These are phyloP conservation scores for Rhinopomastus cyanomelas DNA, from an alignment of 2,113 vertebrate species.

Conservation along the genomic window DNA sequence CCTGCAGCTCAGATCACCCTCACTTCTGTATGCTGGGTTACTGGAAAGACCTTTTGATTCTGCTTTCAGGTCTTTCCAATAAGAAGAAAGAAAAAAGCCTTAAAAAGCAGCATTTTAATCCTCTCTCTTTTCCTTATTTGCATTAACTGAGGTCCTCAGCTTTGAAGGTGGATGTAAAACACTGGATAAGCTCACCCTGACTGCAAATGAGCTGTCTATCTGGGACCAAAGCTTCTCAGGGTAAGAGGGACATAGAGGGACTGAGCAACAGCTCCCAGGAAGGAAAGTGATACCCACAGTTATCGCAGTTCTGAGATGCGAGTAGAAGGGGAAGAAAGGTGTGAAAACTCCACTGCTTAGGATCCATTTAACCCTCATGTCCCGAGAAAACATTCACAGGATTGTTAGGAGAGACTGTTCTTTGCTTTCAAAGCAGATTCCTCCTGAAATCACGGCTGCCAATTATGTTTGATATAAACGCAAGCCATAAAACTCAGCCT, in stretches of 20 bases:
- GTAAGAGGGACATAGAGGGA: neutral
- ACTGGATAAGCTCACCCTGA: neutral
- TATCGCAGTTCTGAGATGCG: neutral
- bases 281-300: neutral
- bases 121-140: neutral
- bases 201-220: neutral
- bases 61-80: neutral
- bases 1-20: neutral
- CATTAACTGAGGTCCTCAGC: neutral
- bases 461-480: neutral
- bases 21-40: neutral
- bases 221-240: neutral
- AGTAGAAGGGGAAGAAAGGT: neutral
- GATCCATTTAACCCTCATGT: neutral
- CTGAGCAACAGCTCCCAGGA: neutral
- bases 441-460: neutral
- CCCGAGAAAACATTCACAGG: neutral
- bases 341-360: neutral
- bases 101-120: neutral
- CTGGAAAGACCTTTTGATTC: neutral
- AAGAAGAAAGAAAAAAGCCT: neutral
- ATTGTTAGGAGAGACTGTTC: neutral
- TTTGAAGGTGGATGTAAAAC: neutral
- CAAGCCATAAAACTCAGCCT: neutral
- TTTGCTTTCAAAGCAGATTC: neutral